Conservation (phyloP, 2,113 vertebrate genomes). For the Zosterops lateralis region DNA sequence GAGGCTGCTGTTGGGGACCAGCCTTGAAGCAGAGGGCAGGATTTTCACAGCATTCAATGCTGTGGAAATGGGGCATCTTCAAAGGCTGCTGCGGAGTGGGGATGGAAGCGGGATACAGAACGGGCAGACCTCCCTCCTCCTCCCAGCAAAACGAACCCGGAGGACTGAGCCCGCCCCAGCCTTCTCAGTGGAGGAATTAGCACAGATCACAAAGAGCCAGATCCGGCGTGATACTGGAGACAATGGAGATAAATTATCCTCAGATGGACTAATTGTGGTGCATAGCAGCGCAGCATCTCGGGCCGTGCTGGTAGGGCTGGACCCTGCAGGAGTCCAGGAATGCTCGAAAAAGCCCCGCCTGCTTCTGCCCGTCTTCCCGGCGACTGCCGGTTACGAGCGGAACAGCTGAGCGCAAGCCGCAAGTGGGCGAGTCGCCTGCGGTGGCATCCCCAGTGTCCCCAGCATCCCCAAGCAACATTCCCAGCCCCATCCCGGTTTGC, state of each 20-base stretch:
- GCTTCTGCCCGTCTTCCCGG: background rate
- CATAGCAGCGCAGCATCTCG: background rate
- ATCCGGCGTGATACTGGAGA: background rate
- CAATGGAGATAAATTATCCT: background rate
- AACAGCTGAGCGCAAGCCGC: background rate
- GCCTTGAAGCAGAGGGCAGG: background rate
- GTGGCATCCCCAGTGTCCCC: background rate
- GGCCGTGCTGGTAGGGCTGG: background rate
- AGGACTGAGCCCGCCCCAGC: fast-evolving
- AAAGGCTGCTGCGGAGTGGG: background rate
- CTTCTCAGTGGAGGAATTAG: background rate
- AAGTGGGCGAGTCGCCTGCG: fast-evolving
- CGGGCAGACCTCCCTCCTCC: background rate
- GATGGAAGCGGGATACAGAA: background rate
- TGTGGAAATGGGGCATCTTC: background rate
- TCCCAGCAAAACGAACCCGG: background rate
- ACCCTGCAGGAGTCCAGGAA: background rate
- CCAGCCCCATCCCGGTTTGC: background rate
- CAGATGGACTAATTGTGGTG: background rate
- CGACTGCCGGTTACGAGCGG: background rate
- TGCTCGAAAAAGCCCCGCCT: background rate
- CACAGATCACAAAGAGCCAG: background rate
- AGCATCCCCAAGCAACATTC: fast-evolving
- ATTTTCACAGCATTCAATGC: background rate
- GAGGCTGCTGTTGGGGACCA: background rate